A percentile compares a stretch with the other conserved stretches of the same genome.
Evolutionary conservation across 2,888 invertebrate species (phyloP).

Genomic region (Seira ritae): DNA sequence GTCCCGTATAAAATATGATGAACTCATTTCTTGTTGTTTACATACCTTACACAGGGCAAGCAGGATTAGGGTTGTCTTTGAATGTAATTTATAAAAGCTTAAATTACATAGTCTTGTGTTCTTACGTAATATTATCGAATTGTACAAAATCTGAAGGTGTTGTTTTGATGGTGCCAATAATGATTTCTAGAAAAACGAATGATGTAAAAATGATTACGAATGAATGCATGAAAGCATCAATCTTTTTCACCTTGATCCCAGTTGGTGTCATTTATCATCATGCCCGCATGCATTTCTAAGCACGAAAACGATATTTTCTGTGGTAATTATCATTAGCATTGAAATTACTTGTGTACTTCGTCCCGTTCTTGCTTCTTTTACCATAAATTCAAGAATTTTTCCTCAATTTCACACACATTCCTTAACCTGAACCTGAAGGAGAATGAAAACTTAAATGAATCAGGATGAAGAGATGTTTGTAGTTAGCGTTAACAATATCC

Average conservation of each 20-base stretch:
- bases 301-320: conserved; percentile 20
- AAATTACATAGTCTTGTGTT: background rate
- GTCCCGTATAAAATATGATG: background rate
- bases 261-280: conserved; percentile 3
- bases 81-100: background rate
- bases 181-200: conserved; percentile 1
- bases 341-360: conserved; percentile 26
- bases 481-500: too few species aligned
- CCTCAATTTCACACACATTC: background rate
- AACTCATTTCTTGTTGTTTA: background rate
- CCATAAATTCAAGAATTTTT: background rate
- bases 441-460: too few species aligned
- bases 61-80: background rate
- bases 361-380: background rate
- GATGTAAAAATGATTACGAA: conserved; percentile 5
- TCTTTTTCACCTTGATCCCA: conserved; percentile 38
- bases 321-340: conserved; percentile 57
- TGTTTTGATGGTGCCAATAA: background rate
- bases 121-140: background rate
- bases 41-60: background rate
- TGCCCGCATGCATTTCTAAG: background rate
- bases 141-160: background rate
- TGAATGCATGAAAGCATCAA: conserved; percentile 29
- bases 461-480: too few species aligned
- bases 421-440: too few species aligned